Base-by-base conservation (phyloP, 2,888 invertebrate species). In the Melolontha melolontha region DNA sequence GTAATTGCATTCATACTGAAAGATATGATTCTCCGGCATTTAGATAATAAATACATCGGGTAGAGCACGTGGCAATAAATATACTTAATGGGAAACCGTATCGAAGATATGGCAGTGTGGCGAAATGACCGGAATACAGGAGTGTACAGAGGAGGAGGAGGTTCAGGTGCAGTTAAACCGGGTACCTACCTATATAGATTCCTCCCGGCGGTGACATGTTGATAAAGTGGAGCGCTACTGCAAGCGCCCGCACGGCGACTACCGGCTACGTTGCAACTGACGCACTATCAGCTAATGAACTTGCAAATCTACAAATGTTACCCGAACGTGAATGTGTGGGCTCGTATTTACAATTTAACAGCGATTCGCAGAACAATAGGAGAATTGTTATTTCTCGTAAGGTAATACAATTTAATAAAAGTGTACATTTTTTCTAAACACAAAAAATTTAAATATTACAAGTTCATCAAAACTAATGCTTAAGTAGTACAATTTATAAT, bases 201-300 rank as follows among this genome's bases (percentile, higher is more conserved):
- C 73, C 71, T 70, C 64, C 59, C 29, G 59, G 73, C 66, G 73
- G 75, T 76, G 77, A 76, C 77, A 76, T 70, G 70, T 74, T 74
- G 78, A 76, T 78, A 75, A 77, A 76, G 75, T 77, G 73, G 75
- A 76, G 74, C 76, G 76, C 77, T 75, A 76, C 76, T 67, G 72
- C 47, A 62, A 70, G 70, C 71, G 70, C 68, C 69, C 67, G 70
- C 70, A 70, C 69, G 72, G 70, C 73, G 70, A 70, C 71, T 72
- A 71, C 75, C 70, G 69, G 66, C 69, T 68, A 62, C 69, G 50
- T 40, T 49, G 70, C 74, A 47, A 59, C 59, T 47, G 59, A 62
- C 49, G 59, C 74, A 73, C 73, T 77, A 78, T 79, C 78, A 76
- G 73, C 76, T 79, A 78, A 79, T 79, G 79, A 79, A 78, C 78